Base-by-base conservation (phyloP, 2,888 invertebrate species). In the Keiferia lycopersicella region DNA sequence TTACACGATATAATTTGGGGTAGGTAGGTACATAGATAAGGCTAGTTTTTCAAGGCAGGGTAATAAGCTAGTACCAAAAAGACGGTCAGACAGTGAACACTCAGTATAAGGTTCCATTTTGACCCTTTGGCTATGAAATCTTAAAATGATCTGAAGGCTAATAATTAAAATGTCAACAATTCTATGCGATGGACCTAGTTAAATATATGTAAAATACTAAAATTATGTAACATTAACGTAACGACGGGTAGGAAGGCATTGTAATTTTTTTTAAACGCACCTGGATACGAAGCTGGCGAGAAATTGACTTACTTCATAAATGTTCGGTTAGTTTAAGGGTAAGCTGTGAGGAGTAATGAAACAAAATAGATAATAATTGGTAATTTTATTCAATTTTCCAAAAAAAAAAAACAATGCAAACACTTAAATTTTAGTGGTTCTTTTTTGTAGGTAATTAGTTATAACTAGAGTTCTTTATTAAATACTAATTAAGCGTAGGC, bases 151-250 rank as follows among this genome's bases (percentile, higher is more conserved):
- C 7, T 6, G 14, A 6, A 56, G 56, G 26, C 30, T 12, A 56
- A 34, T 56, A 56, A 56, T 56, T 56, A 56, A 56, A 56, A 56
- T 56, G 56, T 56, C 56, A 56, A 56, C 56, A 56, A 56, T 26
- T 56, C 34, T 30, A 14, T n/a, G 26, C 56, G 22, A 26, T n/a
- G 12, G 56, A 56, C 34, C 56, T 56, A 56, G 30, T 56, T 56
- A 56, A 56, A 34, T 34, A 56, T 34, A 56, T 56, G 56, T 56
- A 56, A 56, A 56, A 53, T 34, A 34, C 16, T 26, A 10, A 56
- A 56, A 56, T 56, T 56, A 56, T 26, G 56, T 56, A 34, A 56
- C 56, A 56, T 56, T 34, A 56, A 16, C 4, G 2, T 34, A 34
- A 56, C 14, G 56, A 16, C 3, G 56, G 56, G 56, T 8, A 56